phyloP scores from a whole-genome alignment of 2,888 invertebrate genomes.

The Gortyna flavago region DNA sequence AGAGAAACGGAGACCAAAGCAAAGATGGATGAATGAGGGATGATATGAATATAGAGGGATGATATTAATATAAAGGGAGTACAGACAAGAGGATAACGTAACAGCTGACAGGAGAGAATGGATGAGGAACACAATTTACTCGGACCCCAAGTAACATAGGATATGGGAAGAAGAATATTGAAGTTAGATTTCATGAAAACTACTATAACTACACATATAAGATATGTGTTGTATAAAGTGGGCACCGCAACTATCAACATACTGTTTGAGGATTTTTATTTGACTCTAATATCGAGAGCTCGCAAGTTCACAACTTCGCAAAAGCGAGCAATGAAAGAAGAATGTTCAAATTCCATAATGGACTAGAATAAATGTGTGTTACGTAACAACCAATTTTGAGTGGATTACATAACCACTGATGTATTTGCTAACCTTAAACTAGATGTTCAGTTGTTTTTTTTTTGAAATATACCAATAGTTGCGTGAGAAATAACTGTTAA shows the following conservation, averaged over 20 bases:
- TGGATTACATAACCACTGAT: conserved; percentile 32
- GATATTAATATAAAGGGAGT: background rate
- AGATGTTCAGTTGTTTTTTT: conserved; percentile 61
- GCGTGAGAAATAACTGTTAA: conserved; percentile 71
- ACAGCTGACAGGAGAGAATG: background rate
- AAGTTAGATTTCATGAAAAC: background rate
- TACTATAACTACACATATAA: background rate
- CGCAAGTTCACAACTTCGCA: conserved; percentile 5
- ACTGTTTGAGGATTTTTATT: background rate
- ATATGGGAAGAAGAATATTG: background rate
- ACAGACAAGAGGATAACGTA: background rate
- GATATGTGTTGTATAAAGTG: background rate
- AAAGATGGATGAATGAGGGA: background rate
- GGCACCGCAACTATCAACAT: background rate
- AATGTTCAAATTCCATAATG: conserved; percentile 48
- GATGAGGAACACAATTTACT: background rate
- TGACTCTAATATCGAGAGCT: background rate
- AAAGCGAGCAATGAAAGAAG: conserved; percentile 51
- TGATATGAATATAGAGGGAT: background rate
- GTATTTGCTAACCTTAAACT: conserved; percentile 55
- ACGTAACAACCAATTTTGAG: conserved; percentile 40
- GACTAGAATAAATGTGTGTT: conserved; percentile 45
- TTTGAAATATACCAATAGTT: conserved; percentile 64
- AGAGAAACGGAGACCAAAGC: background rate
- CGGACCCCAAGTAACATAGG: background rate